Base-by-base conservation (phyloP, 37 sponge, comb jelly and placozoan species). In the Cliona cf. orientalis region DNA sequence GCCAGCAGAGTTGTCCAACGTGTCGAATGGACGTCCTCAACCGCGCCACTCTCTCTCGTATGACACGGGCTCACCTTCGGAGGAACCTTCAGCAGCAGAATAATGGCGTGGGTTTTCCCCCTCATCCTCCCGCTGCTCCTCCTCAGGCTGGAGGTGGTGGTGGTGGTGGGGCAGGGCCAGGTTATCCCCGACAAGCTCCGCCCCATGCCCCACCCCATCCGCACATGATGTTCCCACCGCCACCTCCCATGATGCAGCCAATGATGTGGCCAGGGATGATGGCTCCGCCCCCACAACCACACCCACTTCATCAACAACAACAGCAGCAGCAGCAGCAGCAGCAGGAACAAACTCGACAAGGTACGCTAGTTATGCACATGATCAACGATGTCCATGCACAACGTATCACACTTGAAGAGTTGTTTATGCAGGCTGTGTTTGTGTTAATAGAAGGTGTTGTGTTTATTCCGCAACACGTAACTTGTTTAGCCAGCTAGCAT, bases 1-100 rank as follows among this genome's bases (percentile, higher is more conserved):
- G 95, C 1, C 97, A 99, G 76, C 99, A 99, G 84, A 87, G 88
- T 14, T 99, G 99, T 57, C 99, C 99, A 42, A 96, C 97, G n/a
- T 99, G 99, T 53, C 88, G 82, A 23, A 82, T 82, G 82, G 82
- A 82, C 39, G 72, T 82, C 23, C 82, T 82, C 63, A 71, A 49
- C 49, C 53, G 29, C 12, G 72, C 26, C 33, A 55, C 53, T 0
- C 38, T 66, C 37, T n/a, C 65, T 22, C 46, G 49, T 36, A 42
- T 76, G 42, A 43, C 49, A 0, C 79, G 49, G 55, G 57, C 74
- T 19, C 9, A 23, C 3, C 38, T 7, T 5, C 23, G 56, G 57
- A 46, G 74, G 34, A 44, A 46, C 25, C 55, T 29, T 22, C 55
- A 46, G 31, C 56, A 49, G 57, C n/a, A 14, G 44, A 36, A 2